These are phyloP conservation scores for Alca torda DNA, from an alignment of 2,797 vertebrate species.

Conservation along the genomic window DNA sequence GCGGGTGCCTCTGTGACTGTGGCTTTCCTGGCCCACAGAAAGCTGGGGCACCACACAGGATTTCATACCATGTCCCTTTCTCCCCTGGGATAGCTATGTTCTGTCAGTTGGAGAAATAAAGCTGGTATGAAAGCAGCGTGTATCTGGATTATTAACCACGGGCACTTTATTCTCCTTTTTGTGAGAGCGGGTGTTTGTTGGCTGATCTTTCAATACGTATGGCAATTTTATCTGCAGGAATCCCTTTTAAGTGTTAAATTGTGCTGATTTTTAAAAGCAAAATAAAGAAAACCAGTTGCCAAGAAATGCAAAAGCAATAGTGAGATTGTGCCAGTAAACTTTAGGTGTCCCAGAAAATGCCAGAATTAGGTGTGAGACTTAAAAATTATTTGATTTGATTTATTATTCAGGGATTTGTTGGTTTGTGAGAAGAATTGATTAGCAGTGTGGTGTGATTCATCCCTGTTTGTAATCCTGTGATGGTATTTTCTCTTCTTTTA, in stretches of 20 bases:
- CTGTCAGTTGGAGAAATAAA: neutral
- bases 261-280: neutral
- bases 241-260: neutral
- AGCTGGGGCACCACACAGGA: neutral
- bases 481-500: neutral
- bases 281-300: neutral
- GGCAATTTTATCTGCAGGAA: neutral
- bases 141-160: neutral
- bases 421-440: neutral
- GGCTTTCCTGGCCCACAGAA: neutral
- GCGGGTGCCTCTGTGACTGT: neutral
- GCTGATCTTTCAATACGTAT: neutral
- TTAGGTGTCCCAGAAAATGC: neutral
- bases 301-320: neutral
- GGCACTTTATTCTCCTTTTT: neutral
- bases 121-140: neutral
- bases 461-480: neutral
- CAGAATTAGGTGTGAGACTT: neutral
- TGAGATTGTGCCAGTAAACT: neutral
- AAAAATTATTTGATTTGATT: neutral
- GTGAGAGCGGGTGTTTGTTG: neutral
- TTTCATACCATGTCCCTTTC: neutral
- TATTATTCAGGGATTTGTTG: neutral
- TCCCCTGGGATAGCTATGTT: neutral
- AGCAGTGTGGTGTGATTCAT: neutral